Conservation (phyloP, 1,140 invertebrate genomes). For the Campoletis sonorensis region DNA sequence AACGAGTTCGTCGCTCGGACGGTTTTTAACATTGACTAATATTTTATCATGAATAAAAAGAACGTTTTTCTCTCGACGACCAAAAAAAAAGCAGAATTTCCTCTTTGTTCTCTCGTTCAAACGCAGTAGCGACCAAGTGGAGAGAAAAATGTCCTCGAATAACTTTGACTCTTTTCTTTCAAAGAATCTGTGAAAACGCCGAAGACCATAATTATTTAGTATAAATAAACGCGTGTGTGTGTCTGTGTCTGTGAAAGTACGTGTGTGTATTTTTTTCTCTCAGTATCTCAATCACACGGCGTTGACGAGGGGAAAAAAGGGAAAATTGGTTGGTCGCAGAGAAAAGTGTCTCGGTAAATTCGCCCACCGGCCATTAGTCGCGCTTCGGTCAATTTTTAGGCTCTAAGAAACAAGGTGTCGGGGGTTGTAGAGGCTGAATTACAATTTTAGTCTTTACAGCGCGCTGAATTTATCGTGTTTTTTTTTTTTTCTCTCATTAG, state of each 20-base stretch:
- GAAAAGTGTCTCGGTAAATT: conserved; percentile 38
- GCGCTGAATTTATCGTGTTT: conserved; percentile 41
- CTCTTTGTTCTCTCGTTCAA: too few relatives aligned
- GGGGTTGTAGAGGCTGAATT: too few relatives aligned
- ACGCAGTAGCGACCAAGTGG: conserved; percentile 16
- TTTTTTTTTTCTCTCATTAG: conserved; percentile 64
- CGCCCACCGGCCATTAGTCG: conserved; percentile 34
- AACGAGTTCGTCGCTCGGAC: too few relatives aligned
- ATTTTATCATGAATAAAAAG: too few relatives aligned
- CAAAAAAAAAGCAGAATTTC: too few relatives aligned
- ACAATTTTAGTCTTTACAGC: conserved; percentile 44
- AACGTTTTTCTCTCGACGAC: too few relatives aligned
- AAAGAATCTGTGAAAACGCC: conserved; percentile 29
- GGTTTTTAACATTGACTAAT: too few relatives aligned
- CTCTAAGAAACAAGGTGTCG: too few relatives aligned
- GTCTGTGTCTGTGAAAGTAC: background rate
- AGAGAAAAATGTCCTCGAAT: conserved; percentile 35
- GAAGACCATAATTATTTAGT: too few relatives aligned
- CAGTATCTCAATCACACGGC: too few relatives aligned
- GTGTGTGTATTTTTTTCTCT: too few relatives aligned
- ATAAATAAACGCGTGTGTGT: background rate
- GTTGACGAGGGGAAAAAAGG: too few relatives aligned
- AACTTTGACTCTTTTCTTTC: conserved; percentile 53
- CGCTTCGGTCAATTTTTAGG: conserved; percentile 20
- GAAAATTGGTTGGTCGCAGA: conserved; percentile 14